phyloP scores from a whole-genome alignment of 2,888 invertebrate genomes.

The Clanis bilineata region DNA sequence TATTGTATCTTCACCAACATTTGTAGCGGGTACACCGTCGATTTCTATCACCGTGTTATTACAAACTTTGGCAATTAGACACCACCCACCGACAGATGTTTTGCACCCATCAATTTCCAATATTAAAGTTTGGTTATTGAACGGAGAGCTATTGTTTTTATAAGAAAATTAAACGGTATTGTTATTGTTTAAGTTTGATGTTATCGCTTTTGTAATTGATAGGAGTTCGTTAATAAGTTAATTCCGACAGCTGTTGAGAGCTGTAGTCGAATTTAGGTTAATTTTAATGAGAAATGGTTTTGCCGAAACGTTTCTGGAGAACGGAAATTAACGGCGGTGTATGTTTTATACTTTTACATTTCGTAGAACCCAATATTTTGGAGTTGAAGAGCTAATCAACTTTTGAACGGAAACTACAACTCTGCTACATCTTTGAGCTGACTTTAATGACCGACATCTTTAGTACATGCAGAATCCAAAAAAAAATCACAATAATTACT shows the following conservation, averaged over 20 bases:
- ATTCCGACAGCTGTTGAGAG: conserved; percentile 10
- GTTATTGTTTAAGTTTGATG: conserved; percentile 30
- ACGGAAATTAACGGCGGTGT: background rate
- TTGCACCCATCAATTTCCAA: conserved; percentile 26
- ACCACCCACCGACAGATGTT: conserved; percentile 26
- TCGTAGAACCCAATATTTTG: no score
- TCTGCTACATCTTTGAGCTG: no score
- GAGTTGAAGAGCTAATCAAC: no score
- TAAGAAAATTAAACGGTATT: conserved; percentile 25
- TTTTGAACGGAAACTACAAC: no score
- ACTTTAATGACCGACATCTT: no score
- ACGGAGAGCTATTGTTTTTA: conserved; percentile 20
- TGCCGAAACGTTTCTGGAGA: background rate
- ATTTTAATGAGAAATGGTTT: background rate
- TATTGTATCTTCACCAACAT: conserved; percentile 14
- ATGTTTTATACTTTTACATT: background rate
- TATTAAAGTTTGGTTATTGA: conserved; percentile 20
- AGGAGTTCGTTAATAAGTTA: conserved; percentile 16
- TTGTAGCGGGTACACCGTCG: conserved; percentile 20
- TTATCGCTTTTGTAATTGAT: conserved; percentile 15
- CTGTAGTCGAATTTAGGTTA: background rate
- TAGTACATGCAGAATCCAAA: no score
- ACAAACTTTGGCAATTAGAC: conserved; percentile 35
- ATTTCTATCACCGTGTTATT: conserved; percentile 29
- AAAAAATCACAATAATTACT: no score